phyloP scores from a whole-genome alignment of 2,113 vertebrate species.

The Verasper variegatus region DNA sequence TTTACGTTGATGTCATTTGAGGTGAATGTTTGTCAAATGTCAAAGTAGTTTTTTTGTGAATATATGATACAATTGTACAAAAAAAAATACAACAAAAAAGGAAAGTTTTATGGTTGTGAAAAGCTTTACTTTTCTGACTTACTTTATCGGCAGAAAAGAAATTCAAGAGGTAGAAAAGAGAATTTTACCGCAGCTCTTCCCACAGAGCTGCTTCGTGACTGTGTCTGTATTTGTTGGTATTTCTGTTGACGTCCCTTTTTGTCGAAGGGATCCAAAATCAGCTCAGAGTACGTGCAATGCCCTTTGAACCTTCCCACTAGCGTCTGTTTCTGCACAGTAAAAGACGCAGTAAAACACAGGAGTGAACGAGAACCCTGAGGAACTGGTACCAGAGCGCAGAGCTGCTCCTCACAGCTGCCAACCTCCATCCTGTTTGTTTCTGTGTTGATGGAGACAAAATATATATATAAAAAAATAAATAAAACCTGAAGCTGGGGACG shows the following conservation, averaged over 20 bases:
- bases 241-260: slow-evolving; percentile 56
- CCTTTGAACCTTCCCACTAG: slow-evolving; percentile 22
- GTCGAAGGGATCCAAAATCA: slow-evolving; percentile 36
- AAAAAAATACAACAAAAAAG: slow-evolving; percentile 59
- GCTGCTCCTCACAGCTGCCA: slow-evolving; percentile 31
- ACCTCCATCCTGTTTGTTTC: slow-evolving; percentile 33
- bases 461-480: neutral
- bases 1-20: slow-evolving; percentile 82
- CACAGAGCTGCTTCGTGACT: slow-evolving; percentile 69
- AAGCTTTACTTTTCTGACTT: slow-evolving; percentile 81
- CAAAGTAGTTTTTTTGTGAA: slow-evolving; percentile 81
- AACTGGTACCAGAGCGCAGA: slow-evolving; percentile 37
- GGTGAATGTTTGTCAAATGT: slow-evolving; percentile 84
- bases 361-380: slow-evolving; percentile 47
- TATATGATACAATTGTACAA: slow-evolving; percentile 78
- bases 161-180: slow-evolving; percentile 68
- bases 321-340: slow-evolving; percentile 41
- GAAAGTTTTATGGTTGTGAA: slow-evolving; percentile 80
- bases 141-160: slow-evolving; percentile 73
- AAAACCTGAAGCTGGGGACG: slow-evolving; percentile 39
- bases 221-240: slow-evolving; percentile 72
- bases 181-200: slow-evolving; percentile 46
- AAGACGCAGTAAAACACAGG: slow-evolving; percentile 14
- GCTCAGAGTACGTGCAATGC: slow-evolving; percentile 45
- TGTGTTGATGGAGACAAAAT: slow-evolving; percentile 10